Conservation (phyloP, 2,113 vertebrate species). For the Strix uralensis region DNA sequence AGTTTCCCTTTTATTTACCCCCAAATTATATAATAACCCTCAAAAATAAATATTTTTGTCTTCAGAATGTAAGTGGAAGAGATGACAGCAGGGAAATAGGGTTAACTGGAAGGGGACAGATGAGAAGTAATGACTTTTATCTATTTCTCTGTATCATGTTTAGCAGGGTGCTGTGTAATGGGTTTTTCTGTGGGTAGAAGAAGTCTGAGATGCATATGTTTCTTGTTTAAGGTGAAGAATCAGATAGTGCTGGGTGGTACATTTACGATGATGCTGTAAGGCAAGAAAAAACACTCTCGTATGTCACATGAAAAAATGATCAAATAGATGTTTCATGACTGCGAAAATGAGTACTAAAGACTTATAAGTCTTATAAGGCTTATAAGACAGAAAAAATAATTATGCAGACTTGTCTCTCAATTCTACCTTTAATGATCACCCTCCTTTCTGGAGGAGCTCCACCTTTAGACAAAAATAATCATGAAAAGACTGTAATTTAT, state of each 20-base stretch:
- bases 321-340: not conserved
- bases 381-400: not conserved
- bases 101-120: not conserved
- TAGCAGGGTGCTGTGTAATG: not conserved
- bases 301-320: not conserved
- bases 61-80: not conserved
- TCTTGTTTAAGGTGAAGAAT: constrained; percentile 24
- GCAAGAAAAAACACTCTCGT: not conserved
- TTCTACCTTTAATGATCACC: constrained; percentile 1
- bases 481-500: constrained; percentile 11
- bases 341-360: constrained; percentile 12
- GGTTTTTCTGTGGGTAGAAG: not conserved
- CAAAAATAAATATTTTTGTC: not conserved
- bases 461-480: constrained; percentile 24
- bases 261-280: constrained; percentile 11
- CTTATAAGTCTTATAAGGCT: not conserved
- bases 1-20: not conserved
- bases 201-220: not conserved
- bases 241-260: not conserved
- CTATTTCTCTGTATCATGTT: not conserved
- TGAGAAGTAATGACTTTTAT: not conserved
- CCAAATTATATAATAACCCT: not conserved
- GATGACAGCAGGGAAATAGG: not conserved
- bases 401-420: not conserved
- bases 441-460: not conserved